phyloP scores from a whole-genome alignment of 2,797 vertebrate genomes.

The Lagodon rhomboides region DNA sequence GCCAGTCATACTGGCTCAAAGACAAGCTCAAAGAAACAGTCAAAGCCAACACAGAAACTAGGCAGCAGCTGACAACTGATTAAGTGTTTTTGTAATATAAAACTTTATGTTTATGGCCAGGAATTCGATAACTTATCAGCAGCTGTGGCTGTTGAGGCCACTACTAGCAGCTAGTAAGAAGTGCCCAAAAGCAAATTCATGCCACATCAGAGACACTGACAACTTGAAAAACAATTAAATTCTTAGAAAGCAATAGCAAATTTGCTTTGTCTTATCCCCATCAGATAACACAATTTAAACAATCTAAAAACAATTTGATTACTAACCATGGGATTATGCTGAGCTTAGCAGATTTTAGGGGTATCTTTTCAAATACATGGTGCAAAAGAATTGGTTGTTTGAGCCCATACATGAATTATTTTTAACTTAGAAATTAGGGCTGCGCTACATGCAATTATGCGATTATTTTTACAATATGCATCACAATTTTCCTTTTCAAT shows the following conservation, averaged over 20 bases:
- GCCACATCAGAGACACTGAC: background rate
- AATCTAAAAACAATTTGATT: background rate
- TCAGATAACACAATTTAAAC: background rate
- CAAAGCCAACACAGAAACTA: conserved; percentile 5
- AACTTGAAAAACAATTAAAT: background rate
- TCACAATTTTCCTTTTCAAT: no score
- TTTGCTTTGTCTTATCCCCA: background rate
- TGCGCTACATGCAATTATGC: no score
- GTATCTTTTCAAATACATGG: background rate
- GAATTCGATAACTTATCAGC: background rate
- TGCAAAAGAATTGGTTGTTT: background rate
- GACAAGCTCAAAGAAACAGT: conserved; percentile 32
- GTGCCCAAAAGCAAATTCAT: background rate
- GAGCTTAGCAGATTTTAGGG: background rate
- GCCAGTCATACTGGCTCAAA: conserved; percentile 22
- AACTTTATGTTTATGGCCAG: background rate
- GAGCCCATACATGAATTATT: background rate
- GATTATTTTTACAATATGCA: no score
- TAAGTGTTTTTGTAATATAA: background rate
- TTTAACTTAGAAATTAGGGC: no score
- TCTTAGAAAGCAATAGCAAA: background rate
- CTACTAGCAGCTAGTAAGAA: background rate
- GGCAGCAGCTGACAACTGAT: conserved; percentile 19
- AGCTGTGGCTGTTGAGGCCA: background rate
- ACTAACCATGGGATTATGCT: background rate